Base-by-base conservation (phyloP, 2,113 vertebrate species). In the Centrocercus urophasianus region DNA sequence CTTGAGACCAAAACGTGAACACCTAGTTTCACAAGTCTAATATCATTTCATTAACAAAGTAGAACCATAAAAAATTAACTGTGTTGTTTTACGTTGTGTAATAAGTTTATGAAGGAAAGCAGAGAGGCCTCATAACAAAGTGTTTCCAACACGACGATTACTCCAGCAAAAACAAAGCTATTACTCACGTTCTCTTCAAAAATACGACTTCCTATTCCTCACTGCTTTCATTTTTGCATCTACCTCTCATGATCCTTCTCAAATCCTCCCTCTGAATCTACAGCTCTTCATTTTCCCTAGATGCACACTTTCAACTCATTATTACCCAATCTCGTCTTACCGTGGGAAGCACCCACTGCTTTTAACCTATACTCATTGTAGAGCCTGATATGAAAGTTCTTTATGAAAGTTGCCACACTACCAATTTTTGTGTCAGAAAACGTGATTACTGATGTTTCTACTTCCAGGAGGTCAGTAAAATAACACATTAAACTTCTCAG, bases 361-460 rank as follows among this genome's bases (percentile, higher is more conserved):
- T 88, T 87, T 66, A 89, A 59, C n/a, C 32, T 36, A 54, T 2
- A 73, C n/a, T 54, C 21, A 66, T 40, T 92, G 73, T 65, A 92
- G 36, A 90, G 36, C 50, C 79, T 56, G 9, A 9, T 63, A 87
- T 59, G 42, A 36, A 34, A 34, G 34, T 65, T 63, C 59, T 82
- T 78, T 59, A 54, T 75, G 54, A 61, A 78, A 78, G 40, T 73
- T 92, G 66, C 59, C 67, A 67, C 1, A 0, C 36, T 69, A 70
- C 57, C 63, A 76, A 70, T 73, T 91, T 91, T 70, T 69, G 25
- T 81, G 86, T 78, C 93, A 90, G 28, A 40, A 90, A 73, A 54
- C 73, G 34, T 83, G 36, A 93, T 91, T 79, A 73, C 45, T 64
- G 54, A 77, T 52, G 22, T 40, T 59, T 89, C 82, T 64, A 24